phyloP scores from a whole-genome alignment of 2,888 invertebrate species.

The Mamestra brassicae region DNA sequence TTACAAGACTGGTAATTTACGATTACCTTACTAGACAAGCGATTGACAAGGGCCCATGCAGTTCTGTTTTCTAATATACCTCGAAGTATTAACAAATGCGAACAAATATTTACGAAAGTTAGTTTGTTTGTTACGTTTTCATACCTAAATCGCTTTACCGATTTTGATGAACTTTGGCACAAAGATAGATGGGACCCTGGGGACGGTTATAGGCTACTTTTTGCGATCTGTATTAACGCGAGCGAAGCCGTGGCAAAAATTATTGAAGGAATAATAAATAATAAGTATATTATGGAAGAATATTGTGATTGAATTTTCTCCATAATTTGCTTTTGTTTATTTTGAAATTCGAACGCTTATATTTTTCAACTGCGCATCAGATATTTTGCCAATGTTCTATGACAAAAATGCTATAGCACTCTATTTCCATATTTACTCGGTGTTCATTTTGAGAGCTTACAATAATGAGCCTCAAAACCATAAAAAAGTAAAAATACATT shows the following conservation, averaged over 20 bases:
- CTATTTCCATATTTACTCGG: constrained; percentile 3
- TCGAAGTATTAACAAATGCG: background rate
- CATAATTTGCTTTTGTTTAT: background rate
- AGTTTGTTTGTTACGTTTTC: too few species aligned
- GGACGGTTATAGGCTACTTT: too few species aligned
- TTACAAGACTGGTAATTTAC: constrained; percentile 36
- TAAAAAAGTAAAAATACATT: background rate
- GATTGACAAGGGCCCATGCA: constrained; percentile 31
- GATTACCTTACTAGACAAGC: constrained; percentile 31
- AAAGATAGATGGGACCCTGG: too few species aligned
- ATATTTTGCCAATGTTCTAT: background rate
- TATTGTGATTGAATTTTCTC: background rate
- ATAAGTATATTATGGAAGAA: background rate
- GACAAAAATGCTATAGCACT: background rate
- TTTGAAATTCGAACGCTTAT: background rate
- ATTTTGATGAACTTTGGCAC: too few species aligned
- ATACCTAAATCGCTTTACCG: too few species aligned
- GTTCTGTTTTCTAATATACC: constrained; percentile 20
- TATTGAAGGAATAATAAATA: background rate
- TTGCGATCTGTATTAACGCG: too few species aligned
- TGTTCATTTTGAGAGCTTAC: background rate
- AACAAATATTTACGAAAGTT: too few species aligned
- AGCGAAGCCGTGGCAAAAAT: too few species aligned
- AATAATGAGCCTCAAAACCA: background rate
- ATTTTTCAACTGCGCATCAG: background rate